Conservation (phyloP, 2,113 vertebrate genomes). For the Siniperca chuatsi region DNA sequence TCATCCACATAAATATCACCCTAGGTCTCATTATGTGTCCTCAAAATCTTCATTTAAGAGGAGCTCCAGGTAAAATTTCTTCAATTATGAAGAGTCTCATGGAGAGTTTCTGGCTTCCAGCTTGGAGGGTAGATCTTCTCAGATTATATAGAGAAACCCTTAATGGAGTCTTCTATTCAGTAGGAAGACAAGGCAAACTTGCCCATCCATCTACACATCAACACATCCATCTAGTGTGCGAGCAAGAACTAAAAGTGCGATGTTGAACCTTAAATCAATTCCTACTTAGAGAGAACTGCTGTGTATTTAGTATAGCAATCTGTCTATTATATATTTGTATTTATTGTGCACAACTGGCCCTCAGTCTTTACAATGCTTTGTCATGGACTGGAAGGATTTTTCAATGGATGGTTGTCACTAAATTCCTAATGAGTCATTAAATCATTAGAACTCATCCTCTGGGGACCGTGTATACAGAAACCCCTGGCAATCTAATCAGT, state of each 20-base stretch:
- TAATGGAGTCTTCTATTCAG: background rate
- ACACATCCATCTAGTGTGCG: background rate
- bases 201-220: too few relatives aligned
- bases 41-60: constrained; percentile 28
- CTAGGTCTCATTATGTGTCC: constrained; percentile 20
- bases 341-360: background rate
- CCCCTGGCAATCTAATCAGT: too few relatives aligned
- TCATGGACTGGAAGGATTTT: background rate
- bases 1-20: background rate
- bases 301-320: background rate
- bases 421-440: background rate
- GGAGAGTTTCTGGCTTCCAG: background rate
- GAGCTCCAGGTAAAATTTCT: background rate
- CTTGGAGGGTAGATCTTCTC: background rate
- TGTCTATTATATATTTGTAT: too few relatives aligned
- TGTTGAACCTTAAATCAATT: background rate
- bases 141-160: background rate
- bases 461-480: background rate
- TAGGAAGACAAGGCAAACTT: too few relatives aligned
- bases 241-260: background rate
- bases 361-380: background rate
- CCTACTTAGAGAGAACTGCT: background rate
- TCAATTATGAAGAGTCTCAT: constrained; percentile 14
- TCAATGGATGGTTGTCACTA: background rate
- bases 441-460: background rate